A percentile compares a stretch with the other conserved stretches of the same genome.
phyloP scores from a whole-genome alignment of 2,797 vertebrate genomes.

The Florisuga fusca region DNA sequence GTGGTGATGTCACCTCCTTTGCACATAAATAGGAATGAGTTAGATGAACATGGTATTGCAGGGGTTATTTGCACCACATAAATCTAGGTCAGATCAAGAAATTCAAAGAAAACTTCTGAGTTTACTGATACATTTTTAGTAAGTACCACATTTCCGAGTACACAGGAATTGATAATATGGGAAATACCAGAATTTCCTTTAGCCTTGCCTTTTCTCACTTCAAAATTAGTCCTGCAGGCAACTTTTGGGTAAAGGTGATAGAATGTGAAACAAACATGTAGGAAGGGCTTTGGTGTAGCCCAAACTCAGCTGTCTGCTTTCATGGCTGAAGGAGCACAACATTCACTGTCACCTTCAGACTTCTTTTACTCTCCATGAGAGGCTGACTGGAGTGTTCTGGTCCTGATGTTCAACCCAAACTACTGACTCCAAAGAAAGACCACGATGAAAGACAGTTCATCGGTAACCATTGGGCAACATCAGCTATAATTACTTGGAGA shows the following conservation, averaged over 20 bases:
- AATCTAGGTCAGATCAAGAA: constrained; percentile 41
- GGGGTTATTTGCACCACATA: neutral
- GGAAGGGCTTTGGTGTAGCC: constrained; percentile 5
- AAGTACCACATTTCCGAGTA: constrained; percentile 31
- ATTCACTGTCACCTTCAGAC: constrained; percentile 31
- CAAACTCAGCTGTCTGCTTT: neutral
- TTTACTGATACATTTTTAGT: constrained; percentile 41
- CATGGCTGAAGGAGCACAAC: neutral
- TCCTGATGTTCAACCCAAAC: constrained; percentile 16
- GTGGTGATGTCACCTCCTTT: neutral
- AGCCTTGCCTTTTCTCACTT: constrained; percentile 13
- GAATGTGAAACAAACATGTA: neutral
- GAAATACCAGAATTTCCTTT: neutral
- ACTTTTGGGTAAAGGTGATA: constrained; percentile 41
- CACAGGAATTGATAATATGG: neutral
- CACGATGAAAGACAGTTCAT: constrained; percentile 39
- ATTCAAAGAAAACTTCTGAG: constrained; percentile 45
- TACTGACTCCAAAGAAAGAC: constrained; percentile 43
- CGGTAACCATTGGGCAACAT: constrained; percentile 49
- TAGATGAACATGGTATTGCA: neutral
- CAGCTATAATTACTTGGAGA: constrained; percentile 58
- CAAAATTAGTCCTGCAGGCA: neutral
- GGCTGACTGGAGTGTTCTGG: accelerated
- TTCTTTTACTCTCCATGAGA: neutral
- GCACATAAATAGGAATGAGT: neutral